These are phyloP conservation scores for Drosophila mimetica DNA, from an alignment of 2,888 invertebrate genomes.

Conservation along the genomic window DNA sequence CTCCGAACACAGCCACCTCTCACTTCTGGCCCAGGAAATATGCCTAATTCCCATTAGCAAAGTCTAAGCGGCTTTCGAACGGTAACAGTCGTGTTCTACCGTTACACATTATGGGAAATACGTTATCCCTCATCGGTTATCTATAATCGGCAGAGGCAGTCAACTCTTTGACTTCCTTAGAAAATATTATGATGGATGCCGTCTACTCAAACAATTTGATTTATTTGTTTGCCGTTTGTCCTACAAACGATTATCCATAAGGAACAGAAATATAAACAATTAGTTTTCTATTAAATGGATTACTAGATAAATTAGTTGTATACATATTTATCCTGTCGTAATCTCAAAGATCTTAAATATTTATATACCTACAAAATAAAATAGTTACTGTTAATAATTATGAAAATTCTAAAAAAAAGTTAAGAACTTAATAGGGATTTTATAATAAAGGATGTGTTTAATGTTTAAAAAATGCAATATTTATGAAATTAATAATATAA, in stretches of 20 bases:
- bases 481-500: too few species aligned
- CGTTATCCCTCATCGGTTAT: conserved; percentile 14
- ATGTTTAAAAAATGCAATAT: too few species aligned
- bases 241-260: background rate
- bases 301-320: background rate
- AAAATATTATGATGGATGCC: conserved; percentile 3
- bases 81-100: conserved; percentile 53
- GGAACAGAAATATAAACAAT: background rate
- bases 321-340: background rate
- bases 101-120: conserved; percentile 1
- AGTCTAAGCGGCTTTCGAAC: conserved; percentile 66
- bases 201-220: background rate
- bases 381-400: too few species aligned
- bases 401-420: too few species aligned
- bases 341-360: too few species aligned
- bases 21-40: conserved; percentile 2
- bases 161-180: conserved; percentile 37
- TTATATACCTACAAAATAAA: too few species aligned
- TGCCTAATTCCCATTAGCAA: conserved; percentile 41
- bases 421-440: too few species aligned
- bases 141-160: conserved; percentile 23
- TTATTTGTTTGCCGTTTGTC: background rate
- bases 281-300: background rate
- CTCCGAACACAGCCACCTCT: background rate
- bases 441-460: too few species aligned